phyloP scores from a whole-genome alignment of 1,140 invertebrate genomes.

The Pomphorhynchus laevis region DNA sequence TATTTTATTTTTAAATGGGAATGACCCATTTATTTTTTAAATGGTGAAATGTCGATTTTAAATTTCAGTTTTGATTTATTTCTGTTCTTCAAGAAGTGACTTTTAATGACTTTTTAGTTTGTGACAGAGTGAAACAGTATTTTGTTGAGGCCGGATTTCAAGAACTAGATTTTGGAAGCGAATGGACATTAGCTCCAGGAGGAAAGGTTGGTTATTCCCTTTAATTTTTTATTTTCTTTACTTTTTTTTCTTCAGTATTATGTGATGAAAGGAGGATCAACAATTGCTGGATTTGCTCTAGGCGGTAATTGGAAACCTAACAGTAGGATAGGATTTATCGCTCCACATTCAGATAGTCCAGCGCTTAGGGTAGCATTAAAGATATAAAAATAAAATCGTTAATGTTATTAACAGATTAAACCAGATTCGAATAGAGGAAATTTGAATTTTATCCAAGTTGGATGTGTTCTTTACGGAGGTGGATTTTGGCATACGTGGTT shows the following conservation, averaged over 20 bases:
- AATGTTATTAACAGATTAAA: constrained; percentile 7
- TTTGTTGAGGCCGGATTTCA: too few relatives aligned
- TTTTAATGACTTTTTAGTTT: too few relatives aligned
- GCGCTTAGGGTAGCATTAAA: constrained; percentile 19
- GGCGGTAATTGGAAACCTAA: constrained; percentile 20
- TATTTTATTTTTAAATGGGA: too few relatives aligned
- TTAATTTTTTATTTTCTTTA: too few relatives aligned
- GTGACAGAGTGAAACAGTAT: too few relatives aligned
- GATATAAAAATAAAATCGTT: neutral
- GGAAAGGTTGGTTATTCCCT: too few relatives aligned
- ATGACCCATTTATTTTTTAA: too few relatives aligned
- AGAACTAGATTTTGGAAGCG: too few relatives aligned
- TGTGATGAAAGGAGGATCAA: constrained; percentile 21
- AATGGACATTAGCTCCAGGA: too few relatives aligned
- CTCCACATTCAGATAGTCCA: constrained; percentile 25
- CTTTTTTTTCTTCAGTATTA: constrained; percentile 17
- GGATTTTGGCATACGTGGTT: constrained; percentile 26
- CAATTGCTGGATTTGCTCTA: constrained; percentile 22
- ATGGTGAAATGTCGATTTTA: too few relatives aligned
- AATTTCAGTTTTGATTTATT: too few relatives aligned
- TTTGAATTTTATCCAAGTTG: constrained; percentile 6
- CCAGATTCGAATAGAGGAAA: constrained; percentile 1
- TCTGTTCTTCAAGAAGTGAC: too few relatives aligned
- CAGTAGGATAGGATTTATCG: constrained; percentile 24
- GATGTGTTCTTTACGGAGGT: constrained; percentile 21